These are phyloP conservation scores for Trissolcus brochymenae DNA, from an alignment of 2,888 invertebrate genomes.

Conservation along the genomic window DNA sequence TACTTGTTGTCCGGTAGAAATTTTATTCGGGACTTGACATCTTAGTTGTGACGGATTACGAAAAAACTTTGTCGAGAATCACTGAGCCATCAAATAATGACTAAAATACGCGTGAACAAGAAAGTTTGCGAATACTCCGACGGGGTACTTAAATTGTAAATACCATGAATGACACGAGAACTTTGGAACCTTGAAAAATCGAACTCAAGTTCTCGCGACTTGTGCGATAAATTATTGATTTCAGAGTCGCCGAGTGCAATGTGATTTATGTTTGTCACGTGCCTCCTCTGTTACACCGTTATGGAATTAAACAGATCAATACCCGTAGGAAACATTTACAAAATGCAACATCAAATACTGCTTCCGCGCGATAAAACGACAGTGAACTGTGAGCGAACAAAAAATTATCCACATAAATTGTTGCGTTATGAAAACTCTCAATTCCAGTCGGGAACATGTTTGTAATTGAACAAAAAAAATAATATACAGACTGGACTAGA, in stretches of 20 bases:
- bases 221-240: slow-evolving; percentile 39
- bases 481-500: neutral
- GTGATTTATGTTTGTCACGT: slow-evolving; percentile 12
- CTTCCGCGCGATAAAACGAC: no score
- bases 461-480: neutral
- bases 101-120: slow-evolving; percentile 43
- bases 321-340: neutral
- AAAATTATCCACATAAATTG: no score
- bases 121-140: slow-evolving; percentile 36
- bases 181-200: slow-evolving; percentile 41
- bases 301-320: slow-evolving; percentile 25
- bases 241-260: slow-evolving; percentile 10
- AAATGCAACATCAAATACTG: no score
- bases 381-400: no score
- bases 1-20: slow-evolving; percentile 19
- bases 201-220: slow-evolving; percentile 26
- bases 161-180: slow-evolving; percentile 42
- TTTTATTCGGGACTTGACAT: slow-evolving; percentile 21
- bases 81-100: slow-evolving; percentile 29
- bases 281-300: slow-evolving; percentile 3
- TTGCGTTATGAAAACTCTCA: no score
- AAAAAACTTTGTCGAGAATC: slow-evolving; percentile 29
- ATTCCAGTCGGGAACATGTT: neutral
- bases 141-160: slow-evolving; percentile 46
- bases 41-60: slow-evolving; percentile 22